These are phyloP conservation scores for Cyanistes caeruleus DNA, from an alignment of 2,113 vertebrate species.

Conservation along the genomic window DNA sequence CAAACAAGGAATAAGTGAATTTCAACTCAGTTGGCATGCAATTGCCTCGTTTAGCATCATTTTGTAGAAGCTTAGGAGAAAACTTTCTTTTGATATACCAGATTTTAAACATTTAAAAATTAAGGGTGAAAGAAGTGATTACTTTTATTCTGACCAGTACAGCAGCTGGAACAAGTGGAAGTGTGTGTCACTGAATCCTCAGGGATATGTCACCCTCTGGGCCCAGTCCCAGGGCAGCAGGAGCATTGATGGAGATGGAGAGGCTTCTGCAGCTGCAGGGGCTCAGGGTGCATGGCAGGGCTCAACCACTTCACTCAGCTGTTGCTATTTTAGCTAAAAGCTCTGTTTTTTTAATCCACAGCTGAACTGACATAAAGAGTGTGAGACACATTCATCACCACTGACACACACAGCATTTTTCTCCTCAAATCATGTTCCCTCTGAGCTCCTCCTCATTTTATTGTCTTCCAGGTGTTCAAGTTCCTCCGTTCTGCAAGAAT, in stretches of 20 bases:
- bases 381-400: not conserved
- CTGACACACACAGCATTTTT: not conserved
- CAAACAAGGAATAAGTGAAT: constrained; percentile 1
- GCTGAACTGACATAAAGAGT: constrained; percentile 25
- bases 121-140: not conserved
- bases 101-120: not conserved
- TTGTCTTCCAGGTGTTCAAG: not conserved
- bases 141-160: not conserved
- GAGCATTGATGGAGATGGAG: not conserved
- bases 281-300: constrained; percentile 19
- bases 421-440: not conserved
- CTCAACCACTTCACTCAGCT: constrained; percentile 10
- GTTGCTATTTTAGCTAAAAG: constrained; percentile 33
- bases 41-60: constrained; percentile 20
- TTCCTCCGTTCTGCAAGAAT: not conserved
- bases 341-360: not conserved
- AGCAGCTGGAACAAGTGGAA: not conserved
- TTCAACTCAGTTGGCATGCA: not conserved
- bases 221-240: not conserved
- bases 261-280: constrained; percentile 19
- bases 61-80: not conserved
- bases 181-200: not conserved
- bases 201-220: not conserved
- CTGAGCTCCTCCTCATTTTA: not conserved
- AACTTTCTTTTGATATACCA: not conserved